Conservation (phyloP, 1,140 invertebrate genomes). For the Drosophila lacteicornis region DNA sequence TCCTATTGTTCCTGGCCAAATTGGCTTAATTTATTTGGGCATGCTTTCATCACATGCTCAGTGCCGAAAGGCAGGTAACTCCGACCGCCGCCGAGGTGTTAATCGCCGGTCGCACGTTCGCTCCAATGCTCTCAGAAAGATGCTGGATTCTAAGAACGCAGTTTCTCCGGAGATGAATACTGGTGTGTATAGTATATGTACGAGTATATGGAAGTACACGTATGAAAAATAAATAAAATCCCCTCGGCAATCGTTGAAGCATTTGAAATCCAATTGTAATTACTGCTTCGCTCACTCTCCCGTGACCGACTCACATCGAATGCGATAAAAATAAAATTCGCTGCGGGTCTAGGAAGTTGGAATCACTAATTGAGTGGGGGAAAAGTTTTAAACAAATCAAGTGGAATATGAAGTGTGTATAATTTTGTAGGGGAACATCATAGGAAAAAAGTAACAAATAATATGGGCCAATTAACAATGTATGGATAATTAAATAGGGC, state of each 20-base stretch:
- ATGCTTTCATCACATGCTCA: conserved; percentile 64
- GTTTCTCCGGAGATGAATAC: conserved; percentile 25
- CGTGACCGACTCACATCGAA: conserved; percentile 55
- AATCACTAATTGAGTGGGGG: conserved; percentile 31
- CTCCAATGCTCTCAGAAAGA: conserved; percentile 25
- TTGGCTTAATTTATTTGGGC: conserved; percentile 62
- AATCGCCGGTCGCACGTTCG: conserved; percentile 47
- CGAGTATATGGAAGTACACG: conserved; percentile 6
- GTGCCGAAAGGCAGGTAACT: conserved; percentile 27
- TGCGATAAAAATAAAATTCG: conserved; percentile 42
- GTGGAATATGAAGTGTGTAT: conserved; percentile 21
- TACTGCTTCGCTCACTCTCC: conserved; percentile 48
- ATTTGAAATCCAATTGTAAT: conserved; percentile 44
- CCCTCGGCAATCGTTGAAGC: conserved; percentile 40
- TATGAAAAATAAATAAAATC: conserved; percentile 41
- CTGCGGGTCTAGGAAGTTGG: conserved; percentile 42
- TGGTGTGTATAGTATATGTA: background rate
- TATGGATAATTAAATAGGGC: background rate
- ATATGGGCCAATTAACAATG: conserved; percentile 3
- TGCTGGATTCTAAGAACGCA: conserved; percentile 49
- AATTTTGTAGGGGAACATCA: background rate
- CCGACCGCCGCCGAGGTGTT: conserved; percentile 50
- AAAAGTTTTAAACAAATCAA: conserved; percentile 46
- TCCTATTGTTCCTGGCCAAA: conserved; percentile 61
- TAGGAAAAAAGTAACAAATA: background rate